Conservation (phyloP, 1,140 invertebrate genomes). For the Telenomus remus region DNA sequence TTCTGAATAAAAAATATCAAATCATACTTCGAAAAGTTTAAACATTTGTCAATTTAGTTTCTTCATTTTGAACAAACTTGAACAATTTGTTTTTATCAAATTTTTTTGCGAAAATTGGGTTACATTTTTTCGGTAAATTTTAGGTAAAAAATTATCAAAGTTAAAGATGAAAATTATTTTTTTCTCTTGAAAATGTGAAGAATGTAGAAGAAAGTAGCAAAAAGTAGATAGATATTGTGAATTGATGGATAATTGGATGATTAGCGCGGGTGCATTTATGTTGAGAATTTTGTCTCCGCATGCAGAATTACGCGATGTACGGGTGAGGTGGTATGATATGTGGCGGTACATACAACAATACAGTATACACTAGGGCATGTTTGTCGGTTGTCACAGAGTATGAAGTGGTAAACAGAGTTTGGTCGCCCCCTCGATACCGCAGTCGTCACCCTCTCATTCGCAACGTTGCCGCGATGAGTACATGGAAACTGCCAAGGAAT, state of each 20-base stretch:
- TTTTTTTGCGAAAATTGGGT: too few relatives aligned
- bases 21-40: too few relatives aligned
- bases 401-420: slow-evolving; percentile 67
- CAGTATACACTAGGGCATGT: slow-evolving; percentile 60
- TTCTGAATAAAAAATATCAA: too few relatives aligned
- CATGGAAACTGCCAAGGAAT: slow-evolving; percentile 36
- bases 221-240: neutral
- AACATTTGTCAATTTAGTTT: too few relatives aligned
- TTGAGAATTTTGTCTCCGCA: slow-evolving; percentile 55
- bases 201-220: neutral
- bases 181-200: neutral
- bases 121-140: too few relatives aligned
- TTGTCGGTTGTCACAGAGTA: slow-evolving; percentile 65
- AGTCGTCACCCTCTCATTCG: slow-evolving; percentile 34
- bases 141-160: too few relatives aligned
- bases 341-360: slow-evolving; percentile 62
- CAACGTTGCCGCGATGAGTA: slow-evolving; percentile 42
- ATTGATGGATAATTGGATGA: slow-evolving; percentile 30
- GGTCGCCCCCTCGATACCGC: slow-evolving; percentile 37
- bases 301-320: slow-evolving; percentile 51
- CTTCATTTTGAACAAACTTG: too few relatives aligned
- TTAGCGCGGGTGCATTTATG: slow-evolving; percentile 40
- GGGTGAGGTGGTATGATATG: slow-evolving; percentile 57
- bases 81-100: too few relatives aligned
- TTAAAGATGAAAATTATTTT: too few relatives aligned